A percentile compares a stretch with the other conserved stretches of the same genome.
phyloP scores from a whole-genome alignment of 2,888 invertebrate species.

The Parnassius smintheus region DNA sequence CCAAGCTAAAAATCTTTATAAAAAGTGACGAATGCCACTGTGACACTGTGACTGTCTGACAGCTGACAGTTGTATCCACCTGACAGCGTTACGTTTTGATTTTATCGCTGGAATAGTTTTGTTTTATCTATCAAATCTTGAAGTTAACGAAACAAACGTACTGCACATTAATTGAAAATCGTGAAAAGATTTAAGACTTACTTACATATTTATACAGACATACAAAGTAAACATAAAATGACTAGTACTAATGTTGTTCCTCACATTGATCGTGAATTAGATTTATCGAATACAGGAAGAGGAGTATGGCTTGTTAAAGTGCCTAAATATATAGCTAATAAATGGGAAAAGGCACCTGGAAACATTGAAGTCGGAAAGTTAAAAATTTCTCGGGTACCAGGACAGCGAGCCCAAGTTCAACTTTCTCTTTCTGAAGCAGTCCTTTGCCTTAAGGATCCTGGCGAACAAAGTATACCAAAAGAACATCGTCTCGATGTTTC shows the following conservation, averaged over 20 bases:
- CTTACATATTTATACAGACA: not conserved
- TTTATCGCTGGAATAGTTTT: too few species aligned
- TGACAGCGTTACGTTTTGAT: too few species aligned
- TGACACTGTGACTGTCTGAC: too few species aligned
- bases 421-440: conserved; percentile 91
- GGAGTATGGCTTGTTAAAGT: conserved; percentile 98
- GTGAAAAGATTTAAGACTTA: too few species aligned
- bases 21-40: too few species aligned
- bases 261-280: conserved; percentile 89
- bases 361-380: conserved; percentile 96
- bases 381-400: conserved; percentile 89
- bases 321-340: conserved; percentile 96
- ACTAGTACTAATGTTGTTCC: conserved; percentile 53
- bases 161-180: too few species aligned
- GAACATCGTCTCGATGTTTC: conserved; percentile 96
- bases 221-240: conserved; percentile 37
- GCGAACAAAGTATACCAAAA: conserved; percentile 91
- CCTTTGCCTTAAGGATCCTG: conserved; percentile 87
- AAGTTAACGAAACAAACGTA: too few species aligned
- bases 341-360: conserved; percentile 96
- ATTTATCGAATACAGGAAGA: conserved; percentile 92
- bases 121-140: too few species aligned
- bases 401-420: conserved; percentile 93
- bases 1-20: too few species aligned
- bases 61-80: too few species aligned